Percentiles rank a stretch among this genome's conserved stretches.
phyloP scores from a whole-genome alignment of 2,113 vertebrate species.

The Hiodon tergisus region DNA sequence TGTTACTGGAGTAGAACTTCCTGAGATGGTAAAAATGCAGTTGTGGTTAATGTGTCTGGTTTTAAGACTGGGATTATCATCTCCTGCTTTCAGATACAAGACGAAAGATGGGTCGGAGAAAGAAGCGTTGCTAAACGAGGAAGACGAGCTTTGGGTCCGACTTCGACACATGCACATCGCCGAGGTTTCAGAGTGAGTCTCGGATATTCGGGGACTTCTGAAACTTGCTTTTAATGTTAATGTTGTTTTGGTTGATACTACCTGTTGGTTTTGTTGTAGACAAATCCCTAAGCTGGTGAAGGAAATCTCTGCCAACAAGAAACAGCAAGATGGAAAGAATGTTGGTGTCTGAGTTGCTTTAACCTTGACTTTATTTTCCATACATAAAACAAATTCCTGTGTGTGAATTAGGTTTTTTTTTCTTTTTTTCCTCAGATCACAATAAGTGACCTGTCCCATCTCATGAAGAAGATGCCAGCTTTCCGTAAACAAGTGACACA shows the following conservation, averaged over 20 bases:
- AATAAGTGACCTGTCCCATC: slow-evolving; percentile 74
- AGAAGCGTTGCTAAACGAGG: slow-evolving; percentile 83
- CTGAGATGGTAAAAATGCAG: too few species aligned
- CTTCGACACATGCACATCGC: slow-evolving; percentile 92
- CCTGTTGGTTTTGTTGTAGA: slow-evolving; percentile 51
- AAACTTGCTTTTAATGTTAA: not conserved
- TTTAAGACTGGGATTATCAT: not conserved
- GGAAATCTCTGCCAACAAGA: slow-evolving; percentile 81
- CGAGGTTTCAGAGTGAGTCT: slow-evolving; percentile 86
- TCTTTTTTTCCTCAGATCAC: slow-evolving; percentile 62
- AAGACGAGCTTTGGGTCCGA: slow-evolving; percentile 84
- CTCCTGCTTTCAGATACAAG: slow-evolving; percentile 68
- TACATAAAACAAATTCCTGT: not conserved
- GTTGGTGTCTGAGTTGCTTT: slow-evolving; percentile 45
- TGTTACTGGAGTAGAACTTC: not conserved
- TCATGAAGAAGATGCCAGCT: slow-evolving; percentile 96
- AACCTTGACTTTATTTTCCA: not conserved
- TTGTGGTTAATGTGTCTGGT: not conserved
- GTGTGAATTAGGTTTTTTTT: not conserved
- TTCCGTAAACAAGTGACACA: slow-evolving; percentile 87
- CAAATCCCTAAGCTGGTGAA: slow-evolving; percentile 90
- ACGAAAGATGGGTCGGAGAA: slow-evolving; percentile 72
- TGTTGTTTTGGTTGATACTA: not conserved
- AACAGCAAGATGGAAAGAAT: slow-evolving; percentile 78
- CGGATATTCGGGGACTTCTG: not conserved